These are phyloP conservation scores for Bombus sibiricus DNA, from an alignment of 1,140 invertebrate species.

Conservation along the genomic window DNA sequence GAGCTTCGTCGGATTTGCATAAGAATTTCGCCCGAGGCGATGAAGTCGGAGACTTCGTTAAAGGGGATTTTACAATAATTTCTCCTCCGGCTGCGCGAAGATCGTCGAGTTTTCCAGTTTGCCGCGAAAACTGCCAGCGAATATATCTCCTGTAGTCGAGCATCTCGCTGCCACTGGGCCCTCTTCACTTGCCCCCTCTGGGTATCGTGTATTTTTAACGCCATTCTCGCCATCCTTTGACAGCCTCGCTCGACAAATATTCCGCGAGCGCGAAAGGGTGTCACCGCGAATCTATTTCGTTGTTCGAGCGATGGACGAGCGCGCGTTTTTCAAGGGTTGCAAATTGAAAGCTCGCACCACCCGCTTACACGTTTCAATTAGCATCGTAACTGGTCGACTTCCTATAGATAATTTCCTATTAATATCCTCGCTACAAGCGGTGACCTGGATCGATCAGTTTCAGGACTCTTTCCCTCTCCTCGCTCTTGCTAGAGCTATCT, in stretches of 20 bases:
- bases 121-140: constrained; percentile 5
- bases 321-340: constrained; percentile 4
- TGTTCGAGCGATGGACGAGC: background rate
- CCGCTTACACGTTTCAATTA: constrained; percentile 59
- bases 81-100: constrained; percentile 25
- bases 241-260: background rate
- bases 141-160: background rate
- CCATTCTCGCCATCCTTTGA: background rate
- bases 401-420: constrained; percentile 66
- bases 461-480: constrained; percentile 45
- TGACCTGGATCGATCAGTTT: constrained; percentile 59
- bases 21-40: constrained; percentile 54
- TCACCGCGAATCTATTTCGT: background rate
- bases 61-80: constrained; percentile 50
- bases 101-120: constrained; percentile 18
- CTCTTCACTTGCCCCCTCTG: background rate
- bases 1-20: constrained; percentile 54
- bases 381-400: constrained; percentile 55
- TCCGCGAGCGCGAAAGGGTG: background rate
- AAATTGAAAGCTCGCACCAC: constrained; percentile 36
- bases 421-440: constrained; percentile 60
- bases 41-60: constrained; percentile 45
- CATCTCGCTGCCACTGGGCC: background rate
- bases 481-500: background rate
- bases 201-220: constrained; percentile 19